phyloP scores from a whole-genome alignment of 2,797 vertebrate genomes.

The Sciurus vulgaris region DNA sequence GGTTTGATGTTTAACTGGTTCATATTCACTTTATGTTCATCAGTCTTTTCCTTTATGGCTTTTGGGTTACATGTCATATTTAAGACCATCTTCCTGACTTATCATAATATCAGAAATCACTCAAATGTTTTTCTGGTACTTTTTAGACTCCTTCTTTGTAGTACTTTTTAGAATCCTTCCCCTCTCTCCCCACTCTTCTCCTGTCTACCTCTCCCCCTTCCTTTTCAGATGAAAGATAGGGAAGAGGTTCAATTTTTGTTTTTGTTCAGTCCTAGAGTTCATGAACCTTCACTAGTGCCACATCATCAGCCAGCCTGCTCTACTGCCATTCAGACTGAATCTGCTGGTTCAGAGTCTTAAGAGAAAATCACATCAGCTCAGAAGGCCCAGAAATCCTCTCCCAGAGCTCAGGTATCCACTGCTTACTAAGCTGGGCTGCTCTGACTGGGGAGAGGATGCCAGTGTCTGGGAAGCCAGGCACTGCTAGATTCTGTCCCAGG shows the following conservation, averaged over 20 bases:
- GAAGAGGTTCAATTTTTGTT: slow-evolving; percentile 4
- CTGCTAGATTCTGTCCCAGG: neutral
- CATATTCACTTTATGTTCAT: neutral
- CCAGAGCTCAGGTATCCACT: neutral
- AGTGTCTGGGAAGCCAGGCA: neutral
- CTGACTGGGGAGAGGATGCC: neutral
- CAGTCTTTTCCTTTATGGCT: neutral
- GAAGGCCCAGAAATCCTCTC: neutral
- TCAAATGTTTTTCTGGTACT: neutral
- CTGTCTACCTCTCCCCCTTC: too few species aligned
- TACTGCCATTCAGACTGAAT: neutral
- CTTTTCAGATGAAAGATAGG: neutral
- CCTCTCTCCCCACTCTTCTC: neutral
- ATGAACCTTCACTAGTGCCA: neutral
- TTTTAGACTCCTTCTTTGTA: too few species aligned
- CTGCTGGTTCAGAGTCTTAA: neutral
- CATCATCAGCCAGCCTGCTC: neutral
- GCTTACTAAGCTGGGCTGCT: neutral
- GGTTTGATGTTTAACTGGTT: slow-evolving; percentile 55
- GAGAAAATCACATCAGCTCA: neutral
- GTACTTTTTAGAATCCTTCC: too few species aligned
- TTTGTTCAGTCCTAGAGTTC: neutral
- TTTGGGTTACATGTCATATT: neutral
- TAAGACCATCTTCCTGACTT: slow-evolving; percentile 19
- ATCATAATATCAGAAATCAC: neutral